Percentiles rank a stretch among this genome's conserved stretches.
Conservation (phyloP, 2,888 invertebrate genomes). For the Philhelius pedissequus region DNA sequence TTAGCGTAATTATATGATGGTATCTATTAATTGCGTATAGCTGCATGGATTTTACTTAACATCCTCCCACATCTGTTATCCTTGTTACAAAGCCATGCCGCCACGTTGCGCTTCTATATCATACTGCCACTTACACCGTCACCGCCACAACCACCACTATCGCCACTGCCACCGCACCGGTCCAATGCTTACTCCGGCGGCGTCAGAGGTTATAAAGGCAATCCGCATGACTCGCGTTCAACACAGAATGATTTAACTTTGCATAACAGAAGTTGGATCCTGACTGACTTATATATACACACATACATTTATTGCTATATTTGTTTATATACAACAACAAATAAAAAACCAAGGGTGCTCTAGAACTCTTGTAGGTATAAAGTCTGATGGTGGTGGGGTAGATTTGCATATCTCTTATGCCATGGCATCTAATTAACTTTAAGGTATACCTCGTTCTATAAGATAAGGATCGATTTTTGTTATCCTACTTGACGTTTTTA, state of each 20-base stretch:
- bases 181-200: not conserved
- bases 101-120: not conserved
- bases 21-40: slow-evolving; percentile 65
- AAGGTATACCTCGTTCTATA: not conserved
- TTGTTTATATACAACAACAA: no score
- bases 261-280: slow-evolving; percentile 18
- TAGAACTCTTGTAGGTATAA: not conserved
- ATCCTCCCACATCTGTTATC: slow-evolving; percentile 49
- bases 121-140: no score
- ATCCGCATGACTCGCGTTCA: slow-evolving; percentile 14
- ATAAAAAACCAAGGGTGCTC: not conserved
- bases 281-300: no score
- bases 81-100: slow-evolving; percentile 28
- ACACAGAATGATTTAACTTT: slow-evolving; percentile 32
- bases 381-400: not conserved
- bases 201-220: slow-evolving; percentile 23
- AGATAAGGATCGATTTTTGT: slow-evolving; percentile 21
- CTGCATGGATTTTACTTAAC: slow-evolving; percentile 57
- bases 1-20: slow-evolving; percentile 67
- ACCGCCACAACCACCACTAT: no score
- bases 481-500: not conserved
- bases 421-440: slow-evolving; percentile 52
- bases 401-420: slow-evolving; percentile 15
- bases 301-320: no score
- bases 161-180: no score